Base-by-base conservation (phyloP, 2,888 invertebrate species). In the Limulus polyphemus region DNA sequence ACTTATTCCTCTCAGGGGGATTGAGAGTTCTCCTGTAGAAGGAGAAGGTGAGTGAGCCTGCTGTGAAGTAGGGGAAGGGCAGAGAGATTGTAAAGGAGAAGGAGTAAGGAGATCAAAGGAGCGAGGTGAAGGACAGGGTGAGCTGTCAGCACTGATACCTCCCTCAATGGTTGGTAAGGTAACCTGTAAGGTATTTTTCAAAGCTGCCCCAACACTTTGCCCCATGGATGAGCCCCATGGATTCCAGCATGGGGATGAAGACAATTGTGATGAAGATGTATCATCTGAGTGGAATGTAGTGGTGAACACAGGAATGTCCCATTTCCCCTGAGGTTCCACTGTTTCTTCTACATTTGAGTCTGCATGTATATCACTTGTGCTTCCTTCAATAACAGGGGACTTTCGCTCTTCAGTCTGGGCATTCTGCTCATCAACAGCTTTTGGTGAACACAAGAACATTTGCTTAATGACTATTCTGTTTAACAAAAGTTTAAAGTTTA, bases 381-480 rank as follows among this genome's bases (percentile, higher is more conserved):
- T 11, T 5, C 55, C 9, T 57, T 62, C 58, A 17, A n/a, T 47
- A 47, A 49, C 47, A n/a, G 48, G 12, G 46, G 12, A 17, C 51
- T 49, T 56, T 46, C 68, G 62, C 32, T 68, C 66, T 65, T 71
- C 71, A 10, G 74, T 75, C 68, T 75, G 75, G 9, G 74, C 75
- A 69, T 77, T 79, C 70, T 78, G 79, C 70, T 84, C 84, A 70
- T 85, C 85, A 48, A 83, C 83, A 68, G 80, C 77, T 77, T 32
- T 32, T 32, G 32, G 32, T 32, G 32, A 32, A 32, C n/a, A 32
- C 32, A 32, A 32, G 7, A 32, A 32, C 32, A 32, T 32, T 32
- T 5, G 32, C 32, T 32, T 32, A 32, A 7, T 7, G 7, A 32
- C 32, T 32, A 32, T 32, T 32, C 32, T 32, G 32, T 32, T 32